These are phyloP conservation scores for Caerostris darwini DNA, from an alignment of 1,140 invertebrate genomes.

Conservation along the genomic window DNA sequence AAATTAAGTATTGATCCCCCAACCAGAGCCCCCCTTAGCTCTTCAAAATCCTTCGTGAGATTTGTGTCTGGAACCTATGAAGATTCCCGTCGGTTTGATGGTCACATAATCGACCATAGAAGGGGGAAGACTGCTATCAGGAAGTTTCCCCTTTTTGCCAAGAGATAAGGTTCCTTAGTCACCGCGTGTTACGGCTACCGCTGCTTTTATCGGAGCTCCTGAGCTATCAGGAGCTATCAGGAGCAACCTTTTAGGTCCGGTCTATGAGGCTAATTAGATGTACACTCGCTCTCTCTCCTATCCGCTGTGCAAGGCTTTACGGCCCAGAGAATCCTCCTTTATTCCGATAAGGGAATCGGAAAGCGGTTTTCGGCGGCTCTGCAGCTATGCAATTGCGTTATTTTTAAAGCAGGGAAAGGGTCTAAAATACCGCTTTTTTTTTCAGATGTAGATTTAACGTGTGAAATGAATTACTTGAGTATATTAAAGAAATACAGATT, in stretches of 20 bases:
- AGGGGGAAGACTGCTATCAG: not conserved
- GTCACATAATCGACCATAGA: conserved; percentile 67
- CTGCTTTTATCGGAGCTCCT: conserved; percentile 40
- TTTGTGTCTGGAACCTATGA: conserved; percentile 16
- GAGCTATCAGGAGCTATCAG: conserved; percentile 6
- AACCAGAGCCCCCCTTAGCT: not conserved
- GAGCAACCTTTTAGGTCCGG: conserved; percentile 40
- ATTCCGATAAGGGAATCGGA: conserved; percentile 44
- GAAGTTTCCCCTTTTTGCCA: conserved; percentile 35
- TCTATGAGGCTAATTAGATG: conserved; percentile 70
- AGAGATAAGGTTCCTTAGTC: conserved; percentile 60
- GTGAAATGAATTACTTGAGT: no score
- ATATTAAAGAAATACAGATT: no score
- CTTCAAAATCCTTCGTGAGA: conserved; percentile 33
- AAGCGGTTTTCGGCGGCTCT: not conserved
- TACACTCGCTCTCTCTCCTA: conserved; percentile 13
- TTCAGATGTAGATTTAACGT: no score
- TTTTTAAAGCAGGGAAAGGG: not conserved
- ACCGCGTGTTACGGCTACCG: conserved; percentile 57
- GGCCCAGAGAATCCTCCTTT: not conserved
- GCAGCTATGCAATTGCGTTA: not conserved
- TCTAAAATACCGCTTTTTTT: no score
- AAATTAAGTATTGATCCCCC: conserved; percentile 73
- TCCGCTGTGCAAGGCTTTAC: conserved; percentile 16
- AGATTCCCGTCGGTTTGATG: conserved; percentile 59